These are phyloP conservation scores for Drosophila fuyamai DNA, from an alignment of 1,140 invertebrate species.

Conservation along the genomic window DNA sequence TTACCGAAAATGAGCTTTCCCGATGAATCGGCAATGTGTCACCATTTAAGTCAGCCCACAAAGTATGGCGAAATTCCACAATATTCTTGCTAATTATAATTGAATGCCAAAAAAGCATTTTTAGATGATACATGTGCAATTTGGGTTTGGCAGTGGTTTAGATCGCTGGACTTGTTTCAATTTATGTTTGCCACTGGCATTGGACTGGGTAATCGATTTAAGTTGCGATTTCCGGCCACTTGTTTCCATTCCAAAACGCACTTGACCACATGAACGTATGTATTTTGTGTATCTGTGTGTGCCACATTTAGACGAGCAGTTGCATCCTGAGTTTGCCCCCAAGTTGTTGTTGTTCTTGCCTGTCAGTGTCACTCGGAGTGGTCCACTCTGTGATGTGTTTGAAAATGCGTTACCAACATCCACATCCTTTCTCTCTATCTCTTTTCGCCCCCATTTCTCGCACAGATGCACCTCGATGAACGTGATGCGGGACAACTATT, in stretches of 20 bases:
- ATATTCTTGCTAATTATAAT: neutral
- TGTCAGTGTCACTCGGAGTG: slow-evolving; percentile 47
- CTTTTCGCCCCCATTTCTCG: slow-evolving; percentile 4
- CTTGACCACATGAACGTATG: slow-evolving; percentile 18
- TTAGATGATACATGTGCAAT: neutral
- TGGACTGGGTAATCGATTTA: slow-evolving; percentile 44
- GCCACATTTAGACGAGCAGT: slow-evolving; percentile 28
- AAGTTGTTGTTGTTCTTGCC: slow-evolving; percentile 36
- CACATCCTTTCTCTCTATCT: slow-evolving; percentile 39
- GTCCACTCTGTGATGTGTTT: slow-evolving; percentile 26
- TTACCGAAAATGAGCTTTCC: slow-evolving; percentile 11
- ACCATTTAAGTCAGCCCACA: neutral
- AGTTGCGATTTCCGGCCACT: slow-evolving; percentile 45
- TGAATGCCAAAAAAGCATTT: slow-evolving; percentile 3
- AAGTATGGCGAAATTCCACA: neutral
- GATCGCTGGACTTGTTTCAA: slow-evolving; percentile 20
- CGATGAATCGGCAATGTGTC: slow-evolving; percentile 4
- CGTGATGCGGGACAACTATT: slow-evolving; percentile 90
- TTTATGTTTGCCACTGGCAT: slow-evolving; percentile 29
- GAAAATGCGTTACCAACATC: slow-evolving; percentile 35
- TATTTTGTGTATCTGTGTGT: slow-evolving; percentile 15
- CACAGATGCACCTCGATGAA: slow-evolving; percentile 91
- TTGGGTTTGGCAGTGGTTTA: neutral
- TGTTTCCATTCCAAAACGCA: slow-evolving; percentile 45
- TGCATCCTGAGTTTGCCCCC: slow-evolving; percentile 20